These are phyloP conservation scores for Lucilia cuprina DNA, from an alignment of 1,140 invertebrate species.

Conservation along the genomic window DNA sequence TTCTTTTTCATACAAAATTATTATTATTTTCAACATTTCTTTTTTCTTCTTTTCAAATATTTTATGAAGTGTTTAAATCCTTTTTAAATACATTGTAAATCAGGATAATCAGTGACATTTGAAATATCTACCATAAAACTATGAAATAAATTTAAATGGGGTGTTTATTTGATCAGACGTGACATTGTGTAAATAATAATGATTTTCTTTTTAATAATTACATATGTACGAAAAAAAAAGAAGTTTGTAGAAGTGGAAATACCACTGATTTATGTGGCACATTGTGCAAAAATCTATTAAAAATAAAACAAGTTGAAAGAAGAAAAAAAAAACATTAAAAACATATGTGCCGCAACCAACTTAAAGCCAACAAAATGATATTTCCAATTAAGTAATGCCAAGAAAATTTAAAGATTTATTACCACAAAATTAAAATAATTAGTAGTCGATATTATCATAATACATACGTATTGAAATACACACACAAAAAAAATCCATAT, in stretches of 20 bases:
- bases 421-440: too few relatives aligned
- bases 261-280: neutral
- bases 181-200: neutral
- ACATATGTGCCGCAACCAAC: neutral
- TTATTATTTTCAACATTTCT: neutral
- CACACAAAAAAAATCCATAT: neutral
- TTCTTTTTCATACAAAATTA: neutral
- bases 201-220: neutral
- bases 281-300: neutral
- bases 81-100: slow-evolving; percentile 2
- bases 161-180: slow-evolving; percentile 10
- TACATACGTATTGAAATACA: too few relatives aligned
- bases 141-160: neutral
- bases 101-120: slow-evolving; percentile 9
- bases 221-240: neutral
- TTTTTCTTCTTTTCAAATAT: neutral
- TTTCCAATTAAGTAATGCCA: too few relatives aligned
- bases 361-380: too few relatives aligned
- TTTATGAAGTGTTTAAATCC: neutral
- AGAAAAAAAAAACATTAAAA: neutral
- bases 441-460: too few relatives aligned
- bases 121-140: neutral
- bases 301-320: neutral
- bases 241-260: too few relatives aligned
- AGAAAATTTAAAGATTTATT: too few relatives aligned